These are phyloP conservation scores for Mergus octosetaceus DNA, from an alignment of 2,797 vertebrate genomes.

Conservation along the genomic window DNA sequence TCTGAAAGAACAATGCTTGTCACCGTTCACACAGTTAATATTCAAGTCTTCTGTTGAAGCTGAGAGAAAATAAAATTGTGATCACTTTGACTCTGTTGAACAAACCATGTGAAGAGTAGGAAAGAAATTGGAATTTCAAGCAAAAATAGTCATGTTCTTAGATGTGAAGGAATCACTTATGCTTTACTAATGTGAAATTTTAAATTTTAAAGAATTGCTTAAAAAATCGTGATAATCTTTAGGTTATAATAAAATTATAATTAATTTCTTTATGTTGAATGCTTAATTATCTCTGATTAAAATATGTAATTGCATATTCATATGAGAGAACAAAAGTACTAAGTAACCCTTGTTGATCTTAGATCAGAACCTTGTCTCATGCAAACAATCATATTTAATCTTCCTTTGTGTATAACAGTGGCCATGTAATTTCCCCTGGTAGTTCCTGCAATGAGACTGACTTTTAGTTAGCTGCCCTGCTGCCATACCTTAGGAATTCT, in stretches of 20 bases:
- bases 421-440: not conserved
- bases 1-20: not conserved
- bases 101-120: not conserved
- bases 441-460: not conserved
- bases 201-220: not conserved
- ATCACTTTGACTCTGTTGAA: not conserved
- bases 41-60: not conserved
- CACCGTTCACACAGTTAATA: not conserved
- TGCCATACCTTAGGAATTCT: not conserved
- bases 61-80: not conserved
- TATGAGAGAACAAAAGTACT: not conserved
- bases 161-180: not conserved
- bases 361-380: not conserved
- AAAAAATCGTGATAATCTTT: not conserved
- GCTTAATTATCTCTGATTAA: not conserved
- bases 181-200: not conserved
- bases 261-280: not conserved
- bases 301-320: not conserved
- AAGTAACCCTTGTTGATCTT: not conserved
- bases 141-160: too few species aligned
- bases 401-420: not conserved
- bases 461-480: not conserved
- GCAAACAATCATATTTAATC: not conserved
- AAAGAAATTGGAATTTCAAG: not conserved
- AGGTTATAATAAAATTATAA: not conserved